Base-by-base conservation (phyloP, 2,888 invertebrate species). In the Macrophya alboannulata region DNA sequence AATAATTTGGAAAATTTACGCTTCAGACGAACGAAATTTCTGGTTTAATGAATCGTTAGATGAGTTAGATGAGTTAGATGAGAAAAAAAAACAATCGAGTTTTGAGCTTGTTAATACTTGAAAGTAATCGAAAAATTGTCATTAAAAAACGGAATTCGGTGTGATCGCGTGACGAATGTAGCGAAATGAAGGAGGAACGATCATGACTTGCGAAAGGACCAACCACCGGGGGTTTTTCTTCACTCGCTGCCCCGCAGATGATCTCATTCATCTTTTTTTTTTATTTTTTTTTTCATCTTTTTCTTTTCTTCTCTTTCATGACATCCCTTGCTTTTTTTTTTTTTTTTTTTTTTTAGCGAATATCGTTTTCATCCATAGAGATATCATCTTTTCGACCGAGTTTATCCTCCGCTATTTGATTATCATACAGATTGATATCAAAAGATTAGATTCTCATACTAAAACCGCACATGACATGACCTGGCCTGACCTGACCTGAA, bases 391-490 rank as follows among this genome's bases (percentile, higher is more conserved):
- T 62, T 43, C 40, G 40, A 43, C 43, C 51, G 81, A 45, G 25
- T 62, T 81, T 62, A 40, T 62, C 81, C 62, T 9, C 81, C 21
- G 15, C 37, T 59, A 9, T 21, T 81, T 81, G 59, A 81, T 81
- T 59, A 81, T 59, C 59, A 81, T 81, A 81, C 21, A 62, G 81
- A 81, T 81, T 81, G 81, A 81, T 81, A 81, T 51, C 0, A 31
- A 40, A 51, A 81, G 81, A 81, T 81, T 81, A 59, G 62, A 81
- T 81, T 59, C 59, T 43, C 43, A n/a, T 40, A 81, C 31, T n/a
- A 51, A 62, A 62, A 37, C 40, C 31, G 3, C 31, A 31, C 3
- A 31, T 31, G 3, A 31, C 31, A 1, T 31, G 3, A 31, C 59
- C 25, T 59, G n/a, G n/a, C 37, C 37, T 76, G 15, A n/a, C n/a